Evolutionary conservation across 2,797 vertebrate genomes (phyloP), one percentile per base, ranked within the genome.

Genomic region (Spondyliosoma cantharus): DNA sequence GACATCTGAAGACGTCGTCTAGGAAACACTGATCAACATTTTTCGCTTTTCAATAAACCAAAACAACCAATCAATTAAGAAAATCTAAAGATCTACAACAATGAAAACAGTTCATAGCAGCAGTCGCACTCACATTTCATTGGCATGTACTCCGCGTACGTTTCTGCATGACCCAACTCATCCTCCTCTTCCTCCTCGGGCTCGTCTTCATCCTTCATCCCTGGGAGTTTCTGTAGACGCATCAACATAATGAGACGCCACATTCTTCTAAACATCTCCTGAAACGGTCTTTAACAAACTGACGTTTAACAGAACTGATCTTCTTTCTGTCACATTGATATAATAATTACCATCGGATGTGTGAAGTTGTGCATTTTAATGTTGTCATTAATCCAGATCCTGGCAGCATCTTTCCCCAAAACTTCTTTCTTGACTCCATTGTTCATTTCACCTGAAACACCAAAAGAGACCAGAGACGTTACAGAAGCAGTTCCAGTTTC

Each of bases 121-220:
- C n/a, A 16, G 7, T 11, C 2, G 20, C 7, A 79, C 96, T 16
- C 95, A 99, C 98, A 67, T 95, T 99, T 99, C 96, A 99, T 97
- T 20, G 98, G 98, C 98, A 99, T 99, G 83, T 99, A 99, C 86
- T 99, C 98, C 0, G 98, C 97, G 0, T 99, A 99, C 0, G 98
- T 99, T 89, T 99, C 98, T 8, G 98, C 97, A n/a, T 99, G 98
- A 59, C 98, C 98, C 94, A 99, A 91, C 93, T 99, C 98, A 49
- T 99, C 98, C 46, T 99, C 98, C 74, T 99, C 98, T 83, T 99
- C 98, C 81, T 99, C 98, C 86, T 99, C 98, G 0, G 96, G 96
- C 83, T 99, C 98, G 7, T 99, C 98, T 76, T 99, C 98, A 2
- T 99, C 97, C 86, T 96, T 98, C 68, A 97, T 93, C 80, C 95